Evolutionary conservation across 2,797 vertebrate genomes (phyloP).

Genomic region (Pseudochirops cupreus): DNA sequence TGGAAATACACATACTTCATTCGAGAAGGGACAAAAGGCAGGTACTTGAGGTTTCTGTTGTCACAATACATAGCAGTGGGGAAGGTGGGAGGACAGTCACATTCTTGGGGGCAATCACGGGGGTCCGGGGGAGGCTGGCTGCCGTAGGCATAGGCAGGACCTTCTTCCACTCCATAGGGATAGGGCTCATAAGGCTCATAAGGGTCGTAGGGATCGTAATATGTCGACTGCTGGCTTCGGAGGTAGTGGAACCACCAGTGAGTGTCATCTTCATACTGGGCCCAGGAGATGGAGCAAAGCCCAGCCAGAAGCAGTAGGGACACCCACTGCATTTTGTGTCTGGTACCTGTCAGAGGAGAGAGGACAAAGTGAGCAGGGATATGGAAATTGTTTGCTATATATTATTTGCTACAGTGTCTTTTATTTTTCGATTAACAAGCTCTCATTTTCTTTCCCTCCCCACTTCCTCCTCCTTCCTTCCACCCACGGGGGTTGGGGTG

Average conservation of each 20-base stretch:
- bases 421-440: neutral
- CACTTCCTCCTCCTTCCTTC: neutral
- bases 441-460: neutral
- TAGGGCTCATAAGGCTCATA: conserved; percentile 86
- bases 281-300: conserved; percentile 83
- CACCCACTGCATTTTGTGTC: conserved; percentile 86
- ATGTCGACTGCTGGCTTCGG: conserved; percentile 84
- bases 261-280: conserved; percentile 88
- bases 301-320: conserved; percentile 85
- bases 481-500: no score
- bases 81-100: conserved; percentile 95
- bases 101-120: conserved; percentile 92
- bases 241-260: conserved; percentile 90
- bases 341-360: conserved; percentile 67
- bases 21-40: conserved; percentile 92
- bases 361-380: conserved; percentile 27
- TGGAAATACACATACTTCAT: conserved; percentile 98
- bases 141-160: conserved; percentile 80
- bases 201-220: conserved; percentile 84
- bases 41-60: conserved; percentile 90
- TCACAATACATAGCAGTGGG: conserved; percentile 97
- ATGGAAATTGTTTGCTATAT: neutral
- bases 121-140: conserved; percentile 79
- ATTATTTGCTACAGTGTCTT: neutral
- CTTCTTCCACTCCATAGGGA: conserved; percentile 83